Evolutionary conservation across 30 jellyfish, hydroid and myxozoan species (phyloP).

Genomic region (Aurelia sp.): DNA sequence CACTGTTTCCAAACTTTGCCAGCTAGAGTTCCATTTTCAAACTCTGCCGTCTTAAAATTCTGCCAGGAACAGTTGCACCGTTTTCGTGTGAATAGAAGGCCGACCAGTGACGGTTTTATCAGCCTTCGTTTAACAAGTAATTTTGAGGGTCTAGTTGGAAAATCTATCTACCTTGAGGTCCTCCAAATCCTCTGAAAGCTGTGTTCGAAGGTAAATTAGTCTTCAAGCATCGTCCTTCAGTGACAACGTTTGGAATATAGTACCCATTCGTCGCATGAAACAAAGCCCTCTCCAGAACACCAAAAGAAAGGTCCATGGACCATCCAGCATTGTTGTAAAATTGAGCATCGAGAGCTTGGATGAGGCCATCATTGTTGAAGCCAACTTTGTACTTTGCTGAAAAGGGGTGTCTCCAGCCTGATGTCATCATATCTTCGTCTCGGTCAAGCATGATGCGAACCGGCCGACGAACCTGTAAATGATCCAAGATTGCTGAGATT

Average conservation of each 20-base stretch:
- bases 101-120: too few species aligned
- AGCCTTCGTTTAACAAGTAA: too few species aligned
- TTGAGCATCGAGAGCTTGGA: slow-evolving; percentile 31
- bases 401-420: slow-evolving; percentile 61
- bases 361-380: slow-evolving; percentile 40
- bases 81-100: too few species aligned
- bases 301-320: slow-evolving; percentile 29
- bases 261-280: slow-evolving; percentile 16
- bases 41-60: too few species aligned
- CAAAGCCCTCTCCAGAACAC: slow-evolving; percentile 46
- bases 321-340: slow-evolving; percentile 43
- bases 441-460: slow-evolving; percentile 60
- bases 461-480: slow-evolving; percentile 19
- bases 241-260: slow-evolving; percentile 26
- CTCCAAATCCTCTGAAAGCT: slow-evolving; percentile 70
- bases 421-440: slow-evolving; percentile 49
- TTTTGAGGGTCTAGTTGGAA: too few species aligned
- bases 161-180: slow-evolving; percentile 53
- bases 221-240: slow-evolving; percentile 51
- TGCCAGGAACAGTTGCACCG: too few species aligned
- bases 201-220: slow-evolving; percentile 62
- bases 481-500: too few species aligned
- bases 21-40: too few species aligned
- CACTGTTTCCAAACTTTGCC: too few species aligned
- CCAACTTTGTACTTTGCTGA: slow-evolving; percentile 56